Base-by-base conservation (phyloP, 2,888 invertebrate genomes). In the Gryllus longicercus region DNA sequence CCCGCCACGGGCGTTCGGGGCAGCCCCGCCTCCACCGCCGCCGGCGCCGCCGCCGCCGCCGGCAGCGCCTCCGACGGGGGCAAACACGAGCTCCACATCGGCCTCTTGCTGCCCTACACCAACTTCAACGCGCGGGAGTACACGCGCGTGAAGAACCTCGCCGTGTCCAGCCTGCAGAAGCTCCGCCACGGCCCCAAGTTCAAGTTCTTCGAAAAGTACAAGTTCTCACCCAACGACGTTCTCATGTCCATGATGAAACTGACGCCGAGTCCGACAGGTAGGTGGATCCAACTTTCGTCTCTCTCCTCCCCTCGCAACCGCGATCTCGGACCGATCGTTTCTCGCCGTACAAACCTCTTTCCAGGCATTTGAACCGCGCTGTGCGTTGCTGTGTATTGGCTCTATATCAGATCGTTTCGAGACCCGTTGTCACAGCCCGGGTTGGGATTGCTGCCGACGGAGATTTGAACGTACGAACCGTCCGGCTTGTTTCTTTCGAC, bases 191-290 rank as follows among this genome's bases (percentile, higher is more conserved):
- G 90, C 50, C 83, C 82, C 38, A 86, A 85, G 80, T 88, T 89
- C 76, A 90, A 89, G 84, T 88, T 92, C 84, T 93, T 93, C 87
- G 90, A 91, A 86, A 90, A 90, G 84, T 92, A 91, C 85, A 88
- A 89, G 82, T 92, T 93, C 85, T 90, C 90, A 79, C 89, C 89
- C 81, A 88, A 89, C 80, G 91, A 93, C 85, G 91, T 93, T 81
- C 91, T 90, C 84, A 89, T 89, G 84, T 90, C 90, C 81, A 91
- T 92, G 89, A 92, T 93, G 91, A 90, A 90, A 81, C 88, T 93
- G 81, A 93, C 92, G 82, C 93, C 93, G 51, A 93, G 92, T 87
- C 93, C 93, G 81, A 93, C 92, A 90, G 93, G 93, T 93, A 88
- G 63, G 63, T n/a, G 63, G 63, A 5, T 8, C 38, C 38, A 8